Evolutionary conservation across 2,113 vertebrate genomes (phyloP).

Genomic region (Esox niger): DNA sequence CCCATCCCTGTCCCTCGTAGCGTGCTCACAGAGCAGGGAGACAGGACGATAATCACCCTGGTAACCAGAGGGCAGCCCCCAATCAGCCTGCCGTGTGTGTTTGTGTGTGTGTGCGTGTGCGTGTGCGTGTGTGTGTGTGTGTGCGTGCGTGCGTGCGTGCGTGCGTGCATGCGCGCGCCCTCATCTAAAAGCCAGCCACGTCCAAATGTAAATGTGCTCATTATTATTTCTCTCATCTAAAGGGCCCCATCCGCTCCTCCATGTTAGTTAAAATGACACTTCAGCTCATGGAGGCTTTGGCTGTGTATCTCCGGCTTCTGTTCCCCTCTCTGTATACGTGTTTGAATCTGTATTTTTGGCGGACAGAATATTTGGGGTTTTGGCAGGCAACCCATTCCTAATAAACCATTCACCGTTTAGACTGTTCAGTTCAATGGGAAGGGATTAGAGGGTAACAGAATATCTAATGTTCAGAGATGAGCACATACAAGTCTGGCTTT

Average conservation of each 20-base stretch:
- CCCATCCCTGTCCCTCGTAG: conserved; percentile 18
- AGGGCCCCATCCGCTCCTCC: conserved; percentile 16
- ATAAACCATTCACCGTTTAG: not conserved
- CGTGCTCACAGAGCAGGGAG: not conserved
- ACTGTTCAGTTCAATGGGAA: not conserved
- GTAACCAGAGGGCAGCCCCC: conserved; percentile 47
- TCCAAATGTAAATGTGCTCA: conserved; percentile 46
- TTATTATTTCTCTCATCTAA: conserved; percentile 35
- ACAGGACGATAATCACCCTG: conserved; percentile 37
- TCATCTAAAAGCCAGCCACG: conserved; percentile 28
- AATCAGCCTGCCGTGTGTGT: conserved; percentile 27
- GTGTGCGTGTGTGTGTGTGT: not conserved
- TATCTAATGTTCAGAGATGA: not conserved
- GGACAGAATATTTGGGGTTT: too few species aligned
- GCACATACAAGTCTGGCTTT: not conserved
- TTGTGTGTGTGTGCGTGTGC: not conserved
- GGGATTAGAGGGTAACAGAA: not conserved
- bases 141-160: not conserved
- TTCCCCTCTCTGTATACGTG: not conserved
- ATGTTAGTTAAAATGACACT: conserved; percentile 18
- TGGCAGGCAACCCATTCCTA: not conserved
- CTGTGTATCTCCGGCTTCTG: too few species aligned
- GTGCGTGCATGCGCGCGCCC: not conserved
- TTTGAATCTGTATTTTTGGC: not conserved
- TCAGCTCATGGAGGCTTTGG: conserved; percentile 6